Evolutionary conservation across 2,113 vertebrate genomes (phyloP), one percentile per base, ranked within the genome.

Genomic region (Sceloporus tristichus): DNA sequence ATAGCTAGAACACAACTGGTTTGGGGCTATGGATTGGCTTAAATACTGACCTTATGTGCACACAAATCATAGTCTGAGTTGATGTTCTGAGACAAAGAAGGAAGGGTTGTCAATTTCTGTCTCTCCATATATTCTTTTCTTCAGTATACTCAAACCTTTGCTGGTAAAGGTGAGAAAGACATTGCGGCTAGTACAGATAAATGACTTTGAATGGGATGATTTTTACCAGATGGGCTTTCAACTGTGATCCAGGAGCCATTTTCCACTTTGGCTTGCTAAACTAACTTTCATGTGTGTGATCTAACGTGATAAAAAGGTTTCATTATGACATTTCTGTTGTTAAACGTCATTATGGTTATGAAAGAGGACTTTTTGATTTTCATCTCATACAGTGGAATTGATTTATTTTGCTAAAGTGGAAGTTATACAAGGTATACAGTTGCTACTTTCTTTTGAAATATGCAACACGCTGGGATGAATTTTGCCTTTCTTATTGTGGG

Each of bases 401-500:
- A 82, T 85, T 89, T 62, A 13, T 83, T 84, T 66, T 85, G 90
- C 40, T 90, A 90, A 62, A 90, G 84, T 48, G 87, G 85, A 27
- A 9, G 80, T 85, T 91, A 90, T 65, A 87, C 81, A 90, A 89
- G 82, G 66, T 23, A 85, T 0, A 84, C 18, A 25, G 82, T 86
- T 81, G 77, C n/a, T 85, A 89, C 82, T 62, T 91, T 11, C 56
- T 68, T 90, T 92, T 90, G n/a, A 92, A 93, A 90, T 85, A 62
- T 89, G 9, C 65, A 83, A 66, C 78, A 59, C 53, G 78, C 79
- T 71, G 2, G 86, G 56, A 75, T 91, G 65, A 93, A 80, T 10
- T 95, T 91, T 91, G 85, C 21, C 42, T 91, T 48, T 83, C 87
- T 87, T 87, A 91, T 91, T 90, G 13, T 89, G 91, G 74, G 87